Base-by-base conservation (phyloP, 2,888 invertebrate genomes). In the Ectemnius cavifrons region DNA sequence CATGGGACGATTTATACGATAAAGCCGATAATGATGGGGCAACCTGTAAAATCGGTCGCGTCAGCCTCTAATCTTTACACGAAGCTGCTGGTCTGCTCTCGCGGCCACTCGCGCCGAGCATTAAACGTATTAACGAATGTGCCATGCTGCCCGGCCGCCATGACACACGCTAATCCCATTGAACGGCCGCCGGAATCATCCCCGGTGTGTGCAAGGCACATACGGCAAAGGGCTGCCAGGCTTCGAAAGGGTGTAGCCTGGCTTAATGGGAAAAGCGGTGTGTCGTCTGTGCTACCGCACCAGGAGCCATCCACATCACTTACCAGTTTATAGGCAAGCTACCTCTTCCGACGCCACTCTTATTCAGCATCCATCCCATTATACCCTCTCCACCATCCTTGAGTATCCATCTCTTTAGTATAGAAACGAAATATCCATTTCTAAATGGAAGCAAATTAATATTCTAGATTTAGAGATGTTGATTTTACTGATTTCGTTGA, bases 231-330 rank as follows among this genome's bases (percentile, higher is more conserved):
- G 70, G 56, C 61, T 45, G 16, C 45, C 69, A 16, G 47, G 49
- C 61, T 47, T 49, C 57, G 69, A 69, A 62, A 63, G 67, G 61
- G 37, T 37, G 37, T 11, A 37, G 37, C 8, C 37, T 11, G 69
- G 75, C 78, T 82, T 82, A 84, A 85, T 82, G 81, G 81, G 64
- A 81, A 80, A 78, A 82, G 77, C 82, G 73, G 57, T 73, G 57
- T 73, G 66, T 74, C 64, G 66, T 66, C 49, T 52, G 66, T 20
- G 23, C 4, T 61, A 64, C 11, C 59, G 59, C 37, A 37, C 59
- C 65, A 72, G 60, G 69, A 71, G 37, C 37, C 37, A 37, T 37
- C 37, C 37, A 37, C 37, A 37, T 37, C 37, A 37, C 37, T 37
- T 37, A 37, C 37, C 37, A 37, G 37, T 37, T 37, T 52, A 52